Evolutionary conservation across 2,113 vertebrate genomes (phyloP), one percentile per base, ranked within the genome.

Genomic region (Aphyosemion australe): DNA sequence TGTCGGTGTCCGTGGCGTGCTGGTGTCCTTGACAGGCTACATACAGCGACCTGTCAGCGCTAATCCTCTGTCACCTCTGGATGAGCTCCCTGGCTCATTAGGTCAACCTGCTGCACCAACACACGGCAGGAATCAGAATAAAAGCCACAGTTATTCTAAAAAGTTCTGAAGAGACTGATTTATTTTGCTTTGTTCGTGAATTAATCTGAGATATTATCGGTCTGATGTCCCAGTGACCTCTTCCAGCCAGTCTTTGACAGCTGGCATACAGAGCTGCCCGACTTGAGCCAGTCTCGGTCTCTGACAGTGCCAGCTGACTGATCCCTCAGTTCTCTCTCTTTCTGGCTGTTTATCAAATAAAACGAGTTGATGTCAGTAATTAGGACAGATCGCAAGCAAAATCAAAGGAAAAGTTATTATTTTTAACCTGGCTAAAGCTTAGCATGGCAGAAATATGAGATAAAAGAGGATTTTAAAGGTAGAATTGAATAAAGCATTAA

Each of bases 311-410:
- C 66, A 68, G 63, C 72, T 65, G 65, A 15, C 72, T 72, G 69
- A 69, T 64, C 80, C 74, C 64, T 66, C 57, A 72, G 76, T 83
- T 84, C 73, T 81, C 81, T 69, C 59, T 73, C 66, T 74, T 69
- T 61, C 74, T 84, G 85, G 76, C 80, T 11, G 16, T 37, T 52
- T 68, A 73, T 53, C 84, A 79, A 75, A 70, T 61, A 83, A 71
- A 73, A 74, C 67, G 71, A 74, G 78, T 79, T 72, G 79, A 78
- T 34, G 69, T 58, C 52, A 76, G 76, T 87, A 84, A 85, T 84
- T 70, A 83, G 72, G 71, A 77, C 77, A 71, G 63, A 77, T 65
- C 32, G 79, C 48, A 43, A 26, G 78, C 31, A 53, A 72, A 37
- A 72, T 62, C 39, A 48, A 55, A 73, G 19, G 37, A 72, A 43